phyloP scores from a whole-genome alignment of 2,797 vertebrate genomes.

The Borostomias antarcticus region DNA sequence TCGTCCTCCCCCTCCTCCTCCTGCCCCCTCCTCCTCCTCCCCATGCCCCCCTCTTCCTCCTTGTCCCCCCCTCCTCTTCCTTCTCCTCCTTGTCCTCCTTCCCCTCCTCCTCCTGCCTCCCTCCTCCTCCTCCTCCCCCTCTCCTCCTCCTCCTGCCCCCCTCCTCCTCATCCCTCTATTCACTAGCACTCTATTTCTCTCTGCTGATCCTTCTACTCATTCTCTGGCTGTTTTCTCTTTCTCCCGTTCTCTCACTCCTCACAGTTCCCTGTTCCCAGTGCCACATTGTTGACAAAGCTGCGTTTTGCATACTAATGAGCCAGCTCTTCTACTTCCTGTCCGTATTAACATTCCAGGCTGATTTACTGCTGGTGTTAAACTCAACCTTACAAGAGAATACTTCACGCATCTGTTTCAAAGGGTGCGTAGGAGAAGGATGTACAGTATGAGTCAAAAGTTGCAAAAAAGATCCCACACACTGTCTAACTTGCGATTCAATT shows the following conservation, averaged over 20 bases:
- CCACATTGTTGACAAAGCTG: constrained; percentile 36
- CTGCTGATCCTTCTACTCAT: neutral
- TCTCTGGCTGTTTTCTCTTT: neutral
- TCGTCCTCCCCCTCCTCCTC: too few relatives aligned
- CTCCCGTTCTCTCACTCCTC: neutral
- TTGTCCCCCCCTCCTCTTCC: too few relatives aligned
- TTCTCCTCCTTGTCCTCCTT: too few relatives aligned
- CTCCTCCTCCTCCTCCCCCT: constrained; percentile 1
- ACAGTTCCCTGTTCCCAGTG: constrained; percentile 9
- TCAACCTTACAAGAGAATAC: constrained; percentile 39
- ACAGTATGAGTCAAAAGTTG: too few relatives aligned
- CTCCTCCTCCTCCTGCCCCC: neutral
- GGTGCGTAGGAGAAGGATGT: too few relatives aligned
- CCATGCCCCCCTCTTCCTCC: neutral
- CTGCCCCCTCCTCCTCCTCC: neutral
- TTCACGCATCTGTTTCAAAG: too few relatives aligned
- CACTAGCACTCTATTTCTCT: constrained; percentile 25
- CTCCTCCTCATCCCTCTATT: neutral
- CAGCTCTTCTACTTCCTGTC: constrained; percentile 49
- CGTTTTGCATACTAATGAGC: constrained; percentile 38
- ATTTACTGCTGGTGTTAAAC: constrained; percentile 47
- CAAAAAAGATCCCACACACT: too few relatives aligned
- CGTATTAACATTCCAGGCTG: constrained; percentile 49
- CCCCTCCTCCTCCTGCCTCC: neutral
- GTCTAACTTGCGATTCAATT: too few relatives aligned